Base-by-base conservation (phyloP, 2,888 invertebrate genomes). In the Yponomeuta plumbellus region DNA sequence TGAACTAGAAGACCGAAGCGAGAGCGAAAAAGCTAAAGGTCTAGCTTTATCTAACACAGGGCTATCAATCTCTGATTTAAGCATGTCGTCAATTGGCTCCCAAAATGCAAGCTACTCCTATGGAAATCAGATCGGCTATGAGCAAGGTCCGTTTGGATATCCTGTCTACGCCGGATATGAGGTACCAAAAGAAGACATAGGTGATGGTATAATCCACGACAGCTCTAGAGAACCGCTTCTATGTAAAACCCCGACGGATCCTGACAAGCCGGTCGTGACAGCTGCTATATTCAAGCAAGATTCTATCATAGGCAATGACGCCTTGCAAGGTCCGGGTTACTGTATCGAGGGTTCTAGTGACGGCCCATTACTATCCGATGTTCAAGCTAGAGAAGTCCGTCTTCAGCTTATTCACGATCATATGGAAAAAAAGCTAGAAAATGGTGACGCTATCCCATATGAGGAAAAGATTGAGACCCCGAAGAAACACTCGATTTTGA, bases 51-150 rank as follows among this genome's bases (percentile, higher is more conserved):
- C 93, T 23, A 94, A 94, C 75, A 96, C 96, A 0, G 97, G 97
- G 0, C 91, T 97, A 2, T 95, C 96, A 6, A 96, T 96, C 76
- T 97, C 97, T 6, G 96, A 96, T 77, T 90, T 95, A 0, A 96
- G 96, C 76, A 92, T 95, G 76, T 94, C 94, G 20, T 96, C 96
- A 39, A 92, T 92, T 63, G 94, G 94, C 17, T 94, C 94, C 52
- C 94, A 94, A 67, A 95, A 95, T 79, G 94, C 94, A 17, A 95
- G 94, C 69, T 95, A 97, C 80, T 93, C 94, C 62, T 97, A 97
- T 78, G 95, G 96, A 67, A 96, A 95, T 79, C 97, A 97, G 83
- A 90, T 94, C 73, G 94, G 95, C 34, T 96, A 96, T 77, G 95
- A 95, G 67, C 92, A 94, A 72, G 95, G 95, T 57, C 93, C 93